Evolutionary conservation across 1,140 invertebrate genomes (phyloP).

Genomic region (Scaptodrosophila lebanonensis): DNA sequence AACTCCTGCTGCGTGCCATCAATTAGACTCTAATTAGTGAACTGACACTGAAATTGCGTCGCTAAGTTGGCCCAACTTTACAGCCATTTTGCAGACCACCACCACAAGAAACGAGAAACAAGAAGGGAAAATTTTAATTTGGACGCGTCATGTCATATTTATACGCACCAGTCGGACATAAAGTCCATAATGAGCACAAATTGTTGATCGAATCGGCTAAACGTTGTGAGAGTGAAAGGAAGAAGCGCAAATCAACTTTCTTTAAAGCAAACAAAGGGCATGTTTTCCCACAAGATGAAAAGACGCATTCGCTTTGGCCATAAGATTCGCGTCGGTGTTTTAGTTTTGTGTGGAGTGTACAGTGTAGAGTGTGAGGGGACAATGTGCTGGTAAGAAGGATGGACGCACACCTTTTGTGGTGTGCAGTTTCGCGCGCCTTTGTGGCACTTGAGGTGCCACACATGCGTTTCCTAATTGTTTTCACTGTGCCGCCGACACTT

Average conservation of each 20-base stretch:
- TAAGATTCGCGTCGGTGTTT: constrained; percentile 21
- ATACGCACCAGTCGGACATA: too few relatives aligned
- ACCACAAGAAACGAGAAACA: too few relatives aligned
- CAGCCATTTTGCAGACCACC: constrained; percentile 19
- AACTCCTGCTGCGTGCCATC: constrained; percentile 47
- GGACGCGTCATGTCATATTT: too few relatives aligned
- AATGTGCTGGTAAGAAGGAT: too few relatives aligned
- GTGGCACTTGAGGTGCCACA: constrained; percentile 43
- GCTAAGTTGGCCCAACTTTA: not conserved
- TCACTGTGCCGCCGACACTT: constrained; percentile 15
- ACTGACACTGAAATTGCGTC: constrained; percentile 7
- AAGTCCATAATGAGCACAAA: too few relatives aligned
- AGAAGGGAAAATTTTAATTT: too few relatives aligned
- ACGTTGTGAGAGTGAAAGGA: too few relatives aligned
- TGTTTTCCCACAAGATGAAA: constrained; percentile 25
- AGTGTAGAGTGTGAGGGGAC: too few relatives aligned
- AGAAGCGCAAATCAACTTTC: too few relatives aligned
- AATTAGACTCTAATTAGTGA: constrained; percentile 62
- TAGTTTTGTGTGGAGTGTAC: constrained; percentile 26
- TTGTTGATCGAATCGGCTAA: too few relatives aligned
- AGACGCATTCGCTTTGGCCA: constrained; percentile 3
- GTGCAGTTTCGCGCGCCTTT: constrained; percentile 39
- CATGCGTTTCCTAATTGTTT: constrained; percentile 46
- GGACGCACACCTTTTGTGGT: constrained; percentile 20
- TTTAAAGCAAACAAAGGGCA: too few relatives aligned